Base-by-base conservation (phyloP, 2,888 invertebrate genomes). In the Mythimna ferrago region DNA sequence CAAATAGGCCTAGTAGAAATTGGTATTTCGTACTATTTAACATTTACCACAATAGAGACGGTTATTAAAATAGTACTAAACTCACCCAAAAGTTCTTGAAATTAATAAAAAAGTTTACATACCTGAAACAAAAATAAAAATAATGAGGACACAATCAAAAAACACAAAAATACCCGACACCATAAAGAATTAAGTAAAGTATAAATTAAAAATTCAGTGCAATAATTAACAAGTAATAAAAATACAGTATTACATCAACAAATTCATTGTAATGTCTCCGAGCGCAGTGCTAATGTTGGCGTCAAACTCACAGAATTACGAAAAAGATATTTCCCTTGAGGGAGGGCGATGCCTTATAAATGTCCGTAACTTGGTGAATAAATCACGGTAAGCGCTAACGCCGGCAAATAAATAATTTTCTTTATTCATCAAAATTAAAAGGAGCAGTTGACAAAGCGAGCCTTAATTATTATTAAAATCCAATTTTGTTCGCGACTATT, bases 391-490 rank as follows among this genome's bases (percentile, higher is more conserved):
- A 94, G 90, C 92, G 93, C 93, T 90, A 93, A 93, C 93, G 92
- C 92, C 90, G 93, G 92, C 93, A 94, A 94, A 95, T 95, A 95
- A 95, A 95, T 95, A 94, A 95, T 95, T 94, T 95, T 93, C 95
- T 95, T 94, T 95, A 95, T 95, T 95, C 95, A 94, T 96, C 95
- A 95, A 95, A 95, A 95, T 95, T 95, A 95, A 94, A 94, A 94
- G 92, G 93, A 93, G 89, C 94, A 93, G 94, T 94, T 95, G 95
- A 95, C 95, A 95, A 96, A 96, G 94, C 91, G 90, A 85, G 87
- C 90, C 89, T 94, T 95, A 95, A 95, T 95, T 67, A 75, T 75
- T 75, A 75, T 75, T 95, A 95, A 95, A 94, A 93, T 92, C 91
- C 89, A 92, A 92, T 94, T 92, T 91, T 89, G 89, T 87, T 86